Percentiles rank a stretch among this genome's conserved stretches.
These are phyloP conservation scores for Triplophysa siluroides DNA, from an alignment of 2,113 vertebrate species.

Conservation along the genomic window DNA sequence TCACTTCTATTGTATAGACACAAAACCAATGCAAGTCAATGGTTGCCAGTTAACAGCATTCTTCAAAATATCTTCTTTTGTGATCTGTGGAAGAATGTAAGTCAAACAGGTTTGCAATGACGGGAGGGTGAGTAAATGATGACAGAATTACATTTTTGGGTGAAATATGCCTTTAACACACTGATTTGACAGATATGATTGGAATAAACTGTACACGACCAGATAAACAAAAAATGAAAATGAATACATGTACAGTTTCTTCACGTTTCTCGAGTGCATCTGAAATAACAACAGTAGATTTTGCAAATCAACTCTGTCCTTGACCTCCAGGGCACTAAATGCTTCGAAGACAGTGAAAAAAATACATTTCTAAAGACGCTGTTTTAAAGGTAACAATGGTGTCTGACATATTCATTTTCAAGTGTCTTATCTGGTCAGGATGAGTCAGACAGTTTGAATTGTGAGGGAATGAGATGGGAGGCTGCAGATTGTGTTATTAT, in stretches of 20 bases:
- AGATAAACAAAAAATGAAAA: neutral
- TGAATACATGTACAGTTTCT: neutral
- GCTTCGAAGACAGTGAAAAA: neutral
- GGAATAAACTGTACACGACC: no score
- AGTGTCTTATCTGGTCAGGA: constrained; percentile 33
- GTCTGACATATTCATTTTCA: constrained; percentile 29
- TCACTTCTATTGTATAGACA: no score
- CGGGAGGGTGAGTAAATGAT: no score
- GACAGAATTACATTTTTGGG: no score
- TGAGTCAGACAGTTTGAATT: neutral
- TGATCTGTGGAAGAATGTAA: no score
- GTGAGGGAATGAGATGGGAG: neutral
- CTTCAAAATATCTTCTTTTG: no score
- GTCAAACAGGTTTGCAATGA: no score
- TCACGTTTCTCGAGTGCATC: neutral
- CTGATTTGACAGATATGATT: no score
- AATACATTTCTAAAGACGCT: constrained; percentile 17
- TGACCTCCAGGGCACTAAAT: neutral
- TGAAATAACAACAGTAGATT: neutral
- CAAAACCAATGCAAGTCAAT: no score
- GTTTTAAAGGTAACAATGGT: constrained; percentile 21
- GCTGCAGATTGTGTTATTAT: constrained; percentile 15
- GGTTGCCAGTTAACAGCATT: no score
- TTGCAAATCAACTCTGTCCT: constrained; percentile 3
- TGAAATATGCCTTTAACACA: no score